Conservation (phyloP, 1,140 invertebrate species). For the Popillia japonica region DNA sequence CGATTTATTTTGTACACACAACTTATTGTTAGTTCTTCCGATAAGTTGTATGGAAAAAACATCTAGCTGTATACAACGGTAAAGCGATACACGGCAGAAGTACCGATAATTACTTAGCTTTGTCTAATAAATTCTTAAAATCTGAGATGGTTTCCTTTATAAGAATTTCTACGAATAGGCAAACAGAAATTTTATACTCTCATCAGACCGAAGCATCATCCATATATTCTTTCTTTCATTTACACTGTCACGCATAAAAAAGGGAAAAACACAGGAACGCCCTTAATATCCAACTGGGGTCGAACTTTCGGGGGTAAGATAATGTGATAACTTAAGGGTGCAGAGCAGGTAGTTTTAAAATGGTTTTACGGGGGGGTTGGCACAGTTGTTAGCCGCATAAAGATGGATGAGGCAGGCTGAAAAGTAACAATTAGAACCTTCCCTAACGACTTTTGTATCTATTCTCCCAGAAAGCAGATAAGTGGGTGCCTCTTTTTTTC, state of each 20-base stretch:
- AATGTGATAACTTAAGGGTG: constrained; percentile 48
- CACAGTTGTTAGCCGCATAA: constrained; percentile 48
- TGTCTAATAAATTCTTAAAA: too few relatives aligned
- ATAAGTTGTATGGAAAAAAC: too few relatives aligned
- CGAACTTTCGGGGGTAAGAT: constrained; percentile 42
- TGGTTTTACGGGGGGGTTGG: constrained; percentile 45
- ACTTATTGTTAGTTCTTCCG: too few relatives aligned
- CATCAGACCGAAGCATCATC: neutral
- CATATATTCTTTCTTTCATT: constrained; percentile 28
- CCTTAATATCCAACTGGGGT: constrained; percentile 44
- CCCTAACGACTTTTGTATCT: constrained; percentile 52
- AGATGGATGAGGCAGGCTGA: constrained; percentile 51
- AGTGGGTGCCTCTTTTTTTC: constrained; percentile 48
- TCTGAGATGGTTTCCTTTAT: too few relatives aligned
- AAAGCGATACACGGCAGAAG: too few relatives aligned
- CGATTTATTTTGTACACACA: too few relatives aligned
- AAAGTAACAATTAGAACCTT: constrained; percentile 52
- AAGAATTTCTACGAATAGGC: neutral
- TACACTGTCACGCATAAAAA: constrained; percentile 7
- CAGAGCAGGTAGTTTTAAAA: constrained; percentile 53
- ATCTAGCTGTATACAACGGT: too few relatives aligned
- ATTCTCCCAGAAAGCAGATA: constrained; percentile 54
- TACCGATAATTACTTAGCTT: too few relatives aligned
- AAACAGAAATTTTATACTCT: neutral
- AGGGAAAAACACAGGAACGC: constrained; percentile 30